Evolutionary conservation across 2,797 vertebrate species (phyloP).

Genomic region (Decapterus maruadsi): DNA sequence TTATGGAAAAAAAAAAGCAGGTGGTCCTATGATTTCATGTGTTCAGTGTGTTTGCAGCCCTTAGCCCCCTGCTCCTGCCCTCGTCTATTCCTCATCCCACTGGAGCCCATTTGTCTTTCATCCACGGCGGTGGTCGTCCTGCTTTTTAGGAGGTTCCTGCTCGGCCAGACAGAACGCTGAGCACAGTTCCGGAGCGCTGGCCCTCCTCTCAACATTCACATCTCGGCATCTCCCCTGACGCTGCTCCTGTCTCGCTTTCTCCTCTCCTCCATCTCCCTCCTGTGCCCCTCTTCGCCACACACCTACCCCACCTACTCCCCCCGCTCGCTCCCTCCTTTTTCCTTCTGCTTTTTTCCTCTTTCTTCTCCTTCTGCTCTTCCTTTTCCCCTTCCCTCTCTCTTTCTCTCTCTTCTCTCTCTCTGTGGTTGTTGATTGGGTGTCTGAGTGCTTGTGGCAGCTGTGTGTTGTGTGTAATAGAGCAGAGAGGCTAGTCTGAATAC

Average conservation of each 20-base stretch:
- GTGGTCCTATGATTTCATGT: constrained; percentile 66
- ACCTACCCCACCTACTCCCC: not conserved
- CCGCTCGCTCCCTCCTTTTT: no score
- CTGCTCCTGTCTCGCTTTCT: constrained; percentile 63
- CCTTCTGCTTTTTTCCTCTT: constrained; percentile 40
- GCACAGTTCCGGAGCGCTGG: constrained; percentile 82
- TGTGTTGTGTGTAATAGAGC: constrained; percentile 99
- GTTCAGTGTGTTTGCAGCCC: constrained; percentile 59
- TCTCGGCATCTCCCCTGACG: constrained; percentile 69
- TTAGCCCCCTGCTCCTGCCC: constrained; percentile 43
- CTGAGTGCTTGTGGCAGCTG: constrained; percentile 99
- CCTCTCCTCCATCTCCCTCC: constrained; percentile 74
- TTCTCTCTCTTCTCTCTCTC: constrained; percentile 77
- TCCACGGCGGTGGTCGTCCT: constrained; percentile 56
- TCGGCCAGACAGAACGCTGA: constrained; percentile 90
- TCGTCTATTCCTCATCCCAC: constrained; percentile 60
- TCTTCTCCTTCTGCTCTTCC: constrained; percentile 46
- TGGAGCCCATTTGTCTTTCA: constrained; percentile 71
- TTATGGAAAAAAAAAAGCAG: constrained; percentile 48
- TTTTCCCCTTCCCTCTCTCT: constrained; percentile 80
- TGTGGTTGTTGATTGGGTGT: constrained; percentile 99
- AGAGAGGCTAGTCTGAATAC: constrained; percentile 99
- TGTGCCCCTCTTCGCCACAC: constrained; percentile 43
- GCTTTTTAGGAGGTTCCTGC: constrained; percentile 83
- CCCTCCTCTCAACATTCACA: constrained; percentile 76